Conservation (phyloP, 2,113 vertebrate genomes). For the Sporophila hypoxantha region DNA sequence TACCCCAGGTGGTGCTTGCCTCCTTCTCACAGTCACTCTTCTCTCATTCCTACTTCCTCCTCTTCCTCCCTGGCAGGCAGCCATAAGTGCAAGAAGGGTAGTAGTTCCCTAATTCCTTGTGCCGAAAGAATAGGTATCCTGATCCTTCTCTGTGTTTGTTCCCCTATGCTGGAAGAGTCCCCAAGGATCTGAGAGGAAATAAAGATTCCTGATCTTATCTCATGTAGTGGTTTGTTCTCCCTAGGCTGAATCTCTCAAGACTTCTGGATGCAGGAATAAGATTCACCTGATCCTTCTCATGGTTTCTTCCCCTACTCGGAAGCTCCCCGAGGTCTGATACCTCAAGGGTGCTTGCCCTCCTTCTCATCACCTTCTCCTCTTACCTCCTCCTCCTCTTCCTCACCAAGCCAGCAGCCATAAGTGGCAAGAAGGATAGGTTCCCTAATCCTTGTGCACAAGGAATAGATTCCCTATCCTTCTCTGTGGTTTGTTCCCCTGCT, state of each 20-base stretch:
- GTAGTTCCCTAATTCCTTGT: background rate
- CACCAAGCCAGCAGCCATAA: too few relatives aligned
- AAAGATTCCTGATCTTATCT: too few relatives aligned
- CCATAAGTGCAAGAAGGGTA: constrained; percentile 88
- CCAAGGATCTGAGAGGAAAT: too few relatives aligned
- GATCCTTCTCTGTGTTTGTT: background rate
- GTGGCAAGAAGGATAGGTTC: too few relatives aligned
- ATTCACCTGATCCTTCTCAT: background rate
- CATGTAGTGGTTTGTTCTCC: too few relatives aligned
- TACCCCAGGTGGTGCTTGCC: fast-evolving
- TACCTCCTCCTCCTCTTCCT: too few relatives aligned
- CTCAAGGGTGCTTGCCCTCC: fast-evolving
- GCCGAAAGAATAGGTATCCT: background rate
- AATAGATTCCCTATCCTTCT: background rate
- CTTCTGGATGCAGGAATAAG: too few relatives aligned
- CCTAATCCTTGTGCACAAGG: too few relatives aligned
- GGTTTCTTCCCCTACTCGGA: background rate
- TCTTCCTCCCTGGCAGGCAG: constrained; percentile 67
- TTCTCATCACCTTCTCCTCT: background rate
- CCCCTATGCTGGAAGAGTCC: background rate
- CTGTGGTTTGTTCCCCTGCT: background rate
- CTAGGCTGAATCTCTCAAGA: too few relatives aligned
- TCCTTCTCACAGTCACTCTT: too few relatives aligned
- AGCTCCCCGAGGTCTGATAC: background rate
- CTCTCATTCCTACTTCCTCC: background rate